Base-by-base conservation (phyloP, 2,888 invertebrate species). In the Xestobium rufovillosum region DNA sequence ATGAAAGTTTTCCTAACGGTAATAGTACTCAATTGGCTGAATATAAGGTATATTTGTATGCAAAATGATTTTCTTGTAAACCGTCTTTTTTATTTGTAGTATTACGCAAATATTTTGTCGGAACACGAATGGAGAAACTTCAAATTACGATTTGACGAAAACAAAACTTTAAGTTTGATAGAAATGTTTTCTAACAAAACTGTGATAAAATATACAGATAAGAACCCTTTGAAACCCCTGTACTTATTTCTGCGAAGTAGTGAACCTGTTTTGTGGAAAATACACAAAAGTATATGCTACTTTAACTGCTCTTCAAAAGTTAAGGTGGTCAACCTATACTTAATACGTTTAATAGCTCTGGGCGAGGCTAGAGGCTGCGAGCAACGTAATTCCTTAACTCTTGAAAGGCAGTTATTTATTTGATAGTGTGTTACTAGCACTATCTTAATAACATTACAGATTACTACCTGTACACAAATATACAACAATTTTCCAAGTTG, bases 121-220 rank as follows among this genome's bases (percentile, higher is more conserved):
- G 43, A 41, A 2, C 51, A 60, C 23, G 60, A 61, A 49, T 63
- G 63, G 63, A 50, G 58, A 36, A 59, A 45, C 39, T 61, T 60
- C 37, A 39, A 50, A 34, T 30, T 61, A 13, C 50, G 41, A 34
- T 43, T 57, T 29, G 48, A 51, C 28, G 45, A 45, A 17, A 44
- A 45, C 37, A 59, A 55, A 14, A 41, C 41, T 14, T 31, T 60
- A 11, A 44, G 42, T 17, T 39, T 60, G 11, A 42, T 44, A 12
- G 60, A 62, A 38, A 45, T 50, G 11, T 53, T 54, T 45, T 46
- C 53, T 14, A 52, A 58, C 37, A 49, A 51, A 38, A 51, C 45
- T 3, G 38, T 58, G 9, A 48, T 62, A 16, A 50, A 54, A 39
- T 49, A 52, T 25, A 40, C 32, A 12, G 56, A 53, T 38, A 38